Base-by-base conservation (phyloP, 2,113 vertebrate genomes). In the Myiozetetes cayanensis region DNA sequence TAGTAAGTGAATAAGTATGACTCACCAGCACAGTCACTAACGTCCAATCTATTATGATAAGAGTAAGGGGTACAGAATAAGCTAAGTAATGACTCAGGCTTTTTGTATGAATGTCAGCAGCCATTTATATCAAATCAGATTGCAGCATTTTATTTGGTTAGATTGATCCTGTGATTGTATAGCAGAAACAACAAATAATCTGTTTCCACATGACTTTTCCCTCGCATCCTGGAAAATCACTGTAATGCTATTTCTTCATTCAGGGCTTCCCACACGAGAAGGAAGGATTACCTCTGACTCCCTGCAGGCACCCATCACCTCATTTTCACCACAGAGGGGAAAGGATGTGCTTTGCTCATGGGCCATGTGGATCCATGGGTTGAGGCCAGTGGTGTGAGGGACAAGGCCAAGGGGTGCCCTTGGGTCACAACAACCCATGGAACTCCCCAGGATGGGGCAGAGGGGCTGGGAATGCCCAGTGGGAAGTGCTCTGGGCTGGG, bases 211-310 rank as follows among this genome's bases (percentile, higher is more conserved):
- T 47, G 59, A 94, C 86, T 91, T 88, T 77, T 33, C 47, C 47
- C 46, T 16, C n/a, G 55, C 78, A 91, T 93, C 78, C 89, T 84
- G 93, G 91, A 95, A 94, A 95, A 94, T 80, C 91, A 74, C 78
- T 41, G 87, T 31, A 89, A 93, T 24, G 47, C 55, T 90, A 76
- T 93, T 88, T 91, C 82, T 86, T 90, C 43, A 90, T 52, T 83
- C 80, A 63, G 59, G 55, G 25, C 85, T 96, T 93, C 68, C 86
- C 92, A 93, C 63, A 83, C 25, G 66, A 61, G 43, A n/a, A 61
- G 33, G 9, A 39, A 87, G 39, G 53, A 41, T 76, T 79, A 68
- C 25, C n/a, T 66, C 55, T 77, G 25, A 33, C 43, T 49, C 71
- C 35, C 7, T 13, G 28, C 1, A 46, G 31, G 28, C 16, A 19